Evolutionary conservation across 2,113 vertebrate species (phyloP), one percentile per base, ranked within the genome.

Genomic region (Platichthys flesus): DNA sequence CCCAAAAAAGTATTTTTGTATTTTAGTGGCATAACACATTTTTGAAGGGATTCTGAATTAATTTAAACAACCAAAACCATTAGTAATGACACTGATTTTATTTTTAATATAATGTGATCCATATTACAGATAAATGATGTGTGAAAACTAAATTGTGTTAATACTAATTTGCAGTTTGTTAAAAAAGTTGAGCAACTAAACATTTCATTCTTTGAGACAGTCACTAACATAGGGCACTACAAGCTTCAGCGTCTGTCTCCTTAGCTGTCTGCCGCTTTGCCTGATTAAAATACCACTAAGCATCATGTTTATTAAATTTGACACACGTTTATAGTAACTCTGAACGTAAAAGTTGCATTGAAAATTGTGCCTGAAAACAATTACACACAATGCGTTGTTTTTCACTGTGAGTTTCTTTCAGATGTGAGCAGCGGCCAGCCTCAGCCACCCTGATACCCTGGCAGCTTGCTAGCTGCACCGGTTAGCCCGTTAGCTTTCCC

Each of bases 191-290:
- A 12, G 2, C 9, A 40, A 40, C 37, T 12, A 3, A 51, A 18
- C 47, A 18, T 51, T 51, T 51, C 16, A 51, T 14, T 49, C 2
- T 20, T 8, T 52, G 51, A 52, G 20, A 5, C 51, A 20, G 45
- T 16, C 51, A 2, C 21, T 59, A 75, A 76, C 24, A 24, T 24
- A 24, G 24, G 24, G 24, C 24, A 24, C 24, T 2, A 24, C 24
- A 24, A 24, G 59, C 37, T 2, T 10, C 6, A 60, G 24, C 55
- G 1, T 61, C 62, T 51, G 51, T 3, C 9, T 62, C 2, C 52
- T 83, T 91, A 90, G 85, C 52, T 86, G 93, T 67, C 91, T 49
- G 0, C 3, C 5, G 47, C 61, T 28, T 47, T 94, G 94, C 94
- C 94, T 20, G 93, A 88, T 40, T 51, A 73, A 82, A 84, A 20